Evolutionary conservation across 2,888 invertebrate species (phyloP).

Genomic region (Eutolmus rufibarbis): DNA sequence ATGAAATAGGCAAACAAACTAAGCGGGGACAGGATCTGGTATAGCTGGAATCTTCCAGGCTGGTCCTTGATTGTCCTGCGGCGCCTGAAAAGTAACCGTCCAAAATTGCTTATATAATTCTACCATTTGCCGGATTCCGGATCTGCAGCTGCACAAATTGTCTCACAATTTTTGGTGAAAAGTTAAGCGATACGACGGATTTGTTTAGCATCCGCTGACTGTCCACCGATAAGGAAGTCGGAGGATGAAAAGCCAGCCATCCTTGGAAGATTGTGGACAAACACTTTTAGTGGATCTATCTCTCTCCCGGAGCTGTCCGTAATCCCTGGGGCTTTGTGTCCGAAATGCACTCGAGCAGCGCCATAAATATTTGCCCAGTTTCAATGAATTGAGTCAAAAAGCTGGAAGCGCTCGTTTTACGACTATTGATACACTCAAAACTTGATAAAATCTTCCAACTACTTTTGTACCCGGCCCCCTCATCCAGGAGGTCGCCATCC

Average conservation of each 20-base stretch:
- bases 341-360: not conserved
- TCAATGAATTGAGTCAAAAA: conserved; percentile 9
- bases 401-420: conserved; percentile 15
- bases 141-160: not conserved
- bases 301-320: not conserved
- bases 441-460: conserved; percentile 1
- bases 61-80: not conserved
- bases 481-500: not conserved
- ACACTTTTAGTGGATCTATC: not conserved
- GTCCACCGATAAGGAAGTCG: not conserved
- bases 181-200: not conserved
- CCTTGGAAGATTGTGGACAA: not conserved
- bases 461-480: not conserved
- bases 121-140: not conserved
- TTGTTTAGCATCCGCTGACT: not conserved
- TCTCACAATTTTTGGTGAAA: not conserved
- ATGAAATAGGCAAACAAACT: not conserved
- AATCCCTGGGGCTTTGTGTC: not conserved
- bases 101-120: not conserved
- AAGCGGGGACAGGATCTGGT: not conserved
- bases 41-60: not conserved
- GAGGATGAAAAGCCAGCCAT: not conserved
- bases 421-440: conserved; percentile 3
- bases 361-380: conserved; percentile 12
- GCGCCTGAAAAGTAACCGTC: not conserved